Conservation (phyloP, 2,797 vertebrate species). For the Chaenodraco wilsoni region DNA sequence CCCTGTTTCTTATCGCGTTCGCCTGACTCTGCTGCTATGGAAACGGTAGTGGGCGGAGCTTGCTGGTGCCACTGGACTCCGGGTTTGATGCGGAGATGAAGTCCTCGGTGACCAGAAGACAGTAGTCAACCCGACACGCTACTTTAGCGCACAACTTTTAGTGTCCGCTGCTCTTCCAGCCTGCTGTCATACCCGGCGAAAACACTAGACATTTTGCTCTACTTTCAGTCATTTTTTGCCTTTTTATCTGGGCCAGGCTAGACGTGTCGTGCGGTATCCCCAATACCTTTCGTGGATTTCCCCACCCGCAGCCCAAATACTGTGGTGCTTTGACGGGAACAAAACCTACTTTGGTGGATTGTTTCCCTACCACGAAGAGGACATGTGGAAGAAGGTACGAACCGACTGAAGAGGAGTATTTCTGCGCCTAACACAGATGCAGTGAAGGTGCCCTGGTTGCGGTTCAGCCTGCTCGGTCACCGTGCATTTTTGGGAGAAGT, state of each 20-base stretch:
- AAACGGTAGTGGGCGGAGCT: constrained; percentile 68
- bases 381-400: constrained; percentile 37
- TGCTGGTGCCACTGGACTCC: constrained; percentile 57
- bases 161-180: neutral
- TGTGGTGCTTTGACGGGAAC: constrained; percentile 22
- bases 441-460: constrained; percentile 52
- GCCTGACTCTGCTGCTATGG: constrained; percentile 52
- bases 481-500: constrained; percentile 56
- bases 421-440: constrained; percentile 33
- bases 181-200: neutral
- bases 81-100: constrained; percentile 55
- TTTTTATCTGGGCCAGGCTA: constrained; percentile 47
- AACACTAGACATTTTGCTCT: neutral
- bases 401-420: constrained; percentile 25
- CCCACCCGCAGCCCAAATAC: constrained; percentile 31
- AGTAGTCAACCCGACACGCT: constrained; percentile 20
- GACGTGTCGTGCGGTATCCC: constrained; percentile 60
- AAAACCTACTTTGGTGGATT: constrained; percentile 12
- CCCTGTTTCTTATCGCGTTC: rapidly evolving
- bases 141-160: constrained; percentile 58
- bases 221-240: constrained; percentile 7
- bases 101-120: constrained; percentile 49
- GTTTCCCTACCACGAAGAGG: constrained; percentile 17
- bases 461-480: constrained; percentile 45
- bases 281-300: constrained; percentile 40